Conservation (phyloP, 2,888 invertebrate genomes). For the Apomyelois bistriatella region DNA sequence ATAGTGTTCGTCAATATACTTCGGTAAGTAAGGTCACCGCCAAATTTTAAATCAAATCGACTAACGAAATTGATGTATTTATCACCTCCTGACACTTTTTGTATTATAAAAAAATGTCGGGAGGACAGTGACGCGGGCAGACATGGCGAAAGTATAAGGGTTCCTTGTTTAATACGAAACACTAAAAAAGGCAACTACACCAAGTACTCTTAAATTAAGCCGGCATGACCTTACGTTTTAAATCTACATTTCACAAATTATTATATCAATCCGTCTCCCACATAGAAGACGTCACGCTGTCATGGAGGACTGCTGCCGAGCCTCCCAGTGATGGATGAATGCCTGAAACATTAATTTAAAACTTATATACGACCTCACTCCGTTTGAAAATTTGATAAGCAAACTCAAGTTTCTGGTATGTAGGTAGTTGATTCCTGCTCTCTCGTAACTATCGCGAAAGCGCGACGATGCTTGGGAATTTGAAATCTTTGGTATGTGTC, state of each 20-base stretch:
- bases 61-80: no score
- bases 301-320: conserved; percentile 39
- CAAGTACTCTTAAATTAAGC: no score
- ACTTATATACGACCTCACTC: conserved; percentile 35
- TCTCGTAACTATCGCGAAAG: neutral
- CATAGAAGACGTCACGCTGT: conserved; percentile 32
- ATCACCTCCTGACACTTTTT: no score
- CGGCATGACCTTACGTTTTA: neutral
- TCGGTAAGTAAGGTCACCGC: no score
- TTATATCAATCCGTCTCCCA: conserved; percentile 33
- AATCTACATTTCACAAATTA: conserved; percentile 6
- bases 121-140: no score
- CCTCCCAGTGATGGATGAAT: conserved; percentile 40
- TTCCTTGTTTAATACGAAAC: no score
- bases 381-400: conserved; percentile 37
- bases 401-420: conserved; percentile 23
- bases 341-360: conserved; percentile 46
- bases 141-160: no score
- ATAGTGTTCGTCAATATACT: no score
- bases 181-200: no score
- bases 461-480: neutral
- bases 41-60: no score
- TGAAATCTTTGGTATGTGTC: neutral
- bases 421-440: conserved; percentile 1
- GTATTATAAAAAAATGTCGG: no score